phyloP scores from a whole-genome alignment of 2,888 invertebrate species.

The Eulithis prunata region DNA sequence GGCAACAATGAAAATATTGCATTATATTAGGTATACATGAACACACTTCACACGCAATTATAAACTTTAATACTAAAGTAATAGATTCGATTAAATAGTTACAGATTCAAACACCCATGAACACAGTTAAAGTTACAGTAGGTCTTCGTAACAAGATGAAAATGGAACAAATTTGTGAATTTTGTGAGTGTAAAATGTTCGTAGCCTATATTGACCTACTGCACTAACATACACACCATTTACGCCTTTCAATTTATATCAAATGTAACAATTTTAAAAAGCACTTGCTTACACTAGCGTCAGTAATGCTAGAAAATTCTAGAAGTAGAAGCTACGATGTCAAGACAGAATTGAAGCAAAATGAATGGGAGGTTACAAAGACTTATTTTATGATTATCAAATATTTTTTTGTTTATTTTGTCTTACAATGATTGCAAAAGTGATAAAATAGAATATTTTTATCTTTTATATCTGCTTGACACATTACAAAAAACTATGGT shows the following conservation, averaged over 20 bases:
- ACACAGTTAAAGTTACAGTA: constrained; percentile 40
- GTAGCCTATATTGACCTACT: constrained; percentile 11
- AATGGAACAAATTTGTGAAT: background rate
- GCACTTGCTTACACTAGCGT: constrained; percentile 7
- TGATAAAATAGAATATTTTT: constrained; percentile 18
- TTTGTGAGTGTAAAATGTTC: constrained; percentile 4
- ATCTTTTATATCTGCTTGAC: constrained; percentile 4
- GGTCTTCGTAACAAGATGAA: constrained; percentile 14
- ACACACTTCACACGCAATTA: constrained; percentile 39
- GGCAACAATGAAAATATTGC: constrained; percentile 75
- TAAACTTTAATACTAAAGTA: constrained; percentile 35
- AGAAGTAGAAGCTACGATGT: constrained; percentile 34
- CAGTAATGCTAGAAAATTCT: background rate
- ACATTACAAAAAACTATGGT: constrained; percentile 12
- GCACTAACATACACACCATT: constrained; percentile 8
- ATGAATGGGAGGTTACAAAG: background rate
- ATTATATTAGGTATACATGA: constrained; percentile 30
- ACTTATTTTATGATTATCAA: constrained; percentile 5
- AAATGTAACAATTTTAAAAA: constrained; percentile 34
- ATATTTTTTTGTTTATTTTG: background rate
- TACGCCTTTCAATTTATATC: background rate
- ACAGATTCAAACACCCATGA: constrained; percentile 30
- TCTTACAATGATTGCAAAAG: constrained; percentile 15
- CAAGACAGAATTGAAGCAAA: constrained; percentile 23
- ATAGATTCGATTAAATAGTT: constrained; percentile 27